These are phyloP conservation scores for Hesperia comma DNA, from an alignment of 2,888 invertebrate species.

Conservation along the genomic window DNA sequence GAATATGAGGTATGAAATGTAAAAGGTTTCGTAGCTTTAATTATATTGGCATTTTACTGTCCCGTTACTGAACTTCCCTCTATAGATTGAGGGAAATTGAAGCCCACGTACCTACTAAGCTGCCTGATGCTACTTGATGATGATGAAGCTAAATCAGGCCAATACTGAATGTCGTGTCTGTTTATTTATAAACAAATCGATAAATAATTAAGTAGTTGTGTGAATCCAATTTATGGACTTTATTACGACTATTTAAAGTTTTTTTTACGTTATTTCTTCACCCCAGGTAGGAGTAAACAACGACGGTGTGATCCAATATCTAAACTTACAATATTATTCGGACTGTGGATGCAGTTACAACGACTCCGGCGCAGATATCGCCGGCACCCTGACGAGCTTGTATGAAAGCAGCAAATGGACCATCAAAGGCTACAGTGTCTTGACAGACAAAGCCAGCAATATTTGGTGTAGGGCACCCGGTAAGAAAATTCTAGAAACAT, in stretches of 20 bases:
- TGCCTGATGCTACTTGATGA: no score
- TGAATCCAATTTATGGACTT: no score
- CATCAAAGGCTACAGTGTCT: conserved; percentile 76
- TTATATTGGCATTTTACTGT: no score
- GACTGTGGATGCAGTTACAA: conserved; percentile 72
- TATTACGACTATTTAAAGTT: no score
- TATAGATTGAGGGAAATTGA: no score
- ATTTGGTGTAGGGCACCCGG: conserved; percentile 89
- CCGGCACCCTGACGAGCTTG: conserved; percentile 63
- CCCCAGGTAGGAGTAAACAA: conserved; percentile 81
- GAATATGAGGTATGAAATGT: conserved; percentile 77
- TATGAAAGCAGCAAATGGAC: conserved; percentile 81
- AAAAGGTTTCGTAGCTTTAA: no score
- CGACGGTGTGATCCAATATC: conserved; percentile 82
- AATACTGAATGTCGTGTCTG: no score
- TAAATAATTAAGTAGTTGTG: no score
- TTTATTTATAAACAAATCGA: no score
- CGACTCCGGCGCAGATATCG: conserved; percentile 58
- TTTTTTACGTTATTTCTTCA: background rate
- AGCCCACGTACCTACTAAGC: no score
- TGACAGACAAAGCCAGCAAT: conserved; percentile 87
- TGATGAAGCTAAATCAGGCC: no score
- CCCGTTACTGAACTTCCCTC: no score
- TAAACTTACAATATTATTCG: conserved; percentile 71
- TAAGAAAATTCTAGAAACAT: conserved; percentile 50